phyloP scores from a whole-genome alignment of 2,797 vertebrate species.

The Pristis pectinata region DNA sequence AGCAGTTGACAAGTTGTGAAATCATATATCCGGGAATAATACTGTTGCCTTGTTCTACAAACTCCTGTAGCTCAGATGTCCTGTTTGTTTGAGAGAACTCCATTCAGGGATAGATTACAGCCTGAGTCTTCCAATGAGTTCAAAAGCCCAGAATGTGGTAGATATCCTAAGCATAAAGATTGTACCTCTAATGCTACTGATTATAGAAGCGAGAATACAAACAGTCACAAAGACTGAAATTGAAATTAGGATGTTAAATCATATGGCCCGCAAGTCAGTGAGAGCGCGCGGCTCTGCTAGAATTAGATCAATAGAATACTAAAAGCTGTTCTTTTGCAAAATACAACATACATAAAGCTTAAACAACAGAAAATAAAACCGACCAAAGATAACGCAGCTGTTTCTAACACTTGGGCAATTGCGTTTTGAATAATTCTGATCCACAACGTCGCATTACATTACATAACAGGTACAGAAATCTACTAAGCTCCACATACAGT shows the following conservation, averaged over 20 bases:
- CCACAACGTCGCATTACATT: background rate
- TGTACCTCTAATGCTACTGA: background rate
- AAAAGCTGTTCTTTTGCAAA: background rate
- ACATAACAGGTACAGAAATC: background rate
- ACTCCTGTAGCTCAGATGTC: background rate
- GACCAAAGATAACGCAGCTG: background rate
- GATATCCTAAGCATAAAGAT: no score
- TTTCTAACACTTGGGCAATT: background rate
- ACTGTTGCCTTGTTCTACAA: no score
- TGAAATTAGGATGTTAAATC: background rate
- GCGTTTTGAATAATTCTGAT: background rate
- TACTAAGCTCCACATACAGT: background rate
- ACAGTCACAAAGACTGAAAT: background rate
- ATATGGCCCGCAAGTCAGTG: background rate
- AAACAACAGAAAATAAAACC: background rate
- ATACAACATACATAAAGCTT: background rate
- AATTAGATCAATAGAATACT: background rate
- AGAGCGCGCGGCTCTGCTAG: background rate
- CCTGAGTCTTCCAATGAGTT: background rate
- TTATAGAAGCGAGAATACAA: background rate
- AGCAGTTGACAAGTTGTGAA: background rate
- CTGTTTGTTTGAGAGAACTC: background rate
- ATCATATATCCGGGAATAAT: no score
- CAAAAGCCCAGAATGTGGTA: no score
- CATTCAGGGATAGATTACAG: background rate